Conservation (phyloP, 1,140 invertebrate species). For the Calosoma granatense region DNA sequence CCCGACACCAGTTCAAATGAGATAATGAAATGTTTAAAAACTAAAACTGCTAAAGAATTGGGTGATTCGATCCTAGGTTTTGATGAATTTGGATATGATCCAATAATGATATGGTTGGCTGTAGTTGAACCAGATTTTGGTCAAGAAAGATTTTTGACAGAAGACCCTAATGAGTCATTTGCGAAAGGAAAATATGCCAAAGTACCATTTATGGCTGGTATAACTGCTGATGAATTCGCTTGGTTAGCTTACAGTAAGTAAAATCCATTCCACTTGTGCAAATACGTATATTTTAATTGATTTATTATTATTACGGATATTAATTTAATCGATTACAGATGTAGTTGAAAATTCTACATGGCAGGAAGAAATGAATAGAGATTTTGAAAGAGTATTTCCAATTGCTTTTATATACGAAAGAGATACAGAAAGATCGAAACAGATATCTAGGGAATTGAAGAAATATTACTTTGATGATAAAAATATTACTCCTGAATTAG, state of each 20-base stretch:
- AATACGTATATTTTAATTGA: slow-evolving; percentile 3
- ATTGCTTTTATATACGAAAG: slow-evolving; percentile 45
- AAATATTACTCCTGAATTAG: slow-evolving; percentile 28
- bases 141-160: slow-evolving; percentile 52
- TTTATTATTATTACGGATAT: not conserved
- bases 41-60: slow-evolving; percentile 11
- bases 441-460: slow-evolving; percentile 38
- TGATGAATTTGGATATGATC: slow-evolving; percentile 45
- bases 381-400: slow-evolving; percentile 42
- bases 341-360: slow-evolving; percentile 35
- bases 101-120: slow-evolving; percentile 50
- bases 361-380: slow-evolving; percentile 35
- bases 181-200: slow-evolving; percentile 46
- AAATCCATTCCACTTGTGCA: not conserved
- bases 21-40: slow-evolving; percentile 48
- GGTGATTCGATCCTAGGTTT: not conserved
- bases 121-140: slow-evolving; percentile 58
- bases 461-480: slow-evolving; percentile 36
- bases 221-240: slow-evolving; percentile 55
- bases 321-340: slow-evolving; percentile 21
- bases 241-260: slow-evolving; percentile 41
- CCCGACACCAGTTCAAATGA: slow-evolving; percentile 39
- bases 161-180: slow-evolving; percentile 47
- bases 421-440: slow-evolving; percentile 33
- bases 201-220: slow-evolving; percentile 53